Conservation (phyloP, 1,140 invertebrate genomes). For the Leptinotarsa defecta region DNA sequence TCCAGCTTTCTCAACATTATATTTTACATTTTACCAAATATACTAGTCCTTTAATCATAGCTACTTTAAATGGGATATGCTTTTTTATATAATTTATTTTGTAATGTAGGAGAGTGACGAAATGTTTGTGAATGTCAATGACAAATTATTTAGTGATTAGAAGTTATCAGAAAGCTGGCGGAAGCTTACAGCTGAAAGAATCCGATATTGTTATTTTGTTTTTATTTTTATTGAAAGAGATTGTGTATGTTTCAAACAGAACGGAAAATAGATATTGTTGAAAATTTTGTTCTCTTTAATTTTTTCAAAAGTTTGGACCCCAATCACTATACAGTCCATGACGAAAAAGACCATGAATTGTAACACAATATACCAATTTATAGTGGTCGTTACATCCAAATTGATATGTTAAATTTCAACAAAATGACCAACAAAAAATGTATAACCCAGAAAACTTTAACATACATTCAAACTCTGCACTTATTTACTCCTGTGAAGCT, state of each 20-base stretch:
- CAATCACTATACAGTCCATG: too few species aligned
- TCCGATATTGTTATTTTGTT: conserved; percentile 2
- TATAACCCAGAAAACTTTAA: too few species aligned
- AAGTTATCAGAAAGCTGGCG: background rate
- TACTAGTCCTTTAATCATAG: conserved; percentile 25
- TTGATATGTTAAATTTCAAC: too few species aligned
- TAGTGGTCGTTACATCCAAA: too few species aligned
- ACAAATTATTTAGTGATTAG: conserved; percentile 9
- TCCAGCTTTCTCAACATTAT: conserved; percentile 10
- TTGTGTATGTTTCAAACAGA: conserved; percentile 14
- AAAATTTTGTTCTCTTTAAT: background rate
- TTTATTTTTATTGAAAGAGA: conserved; percentile 2
- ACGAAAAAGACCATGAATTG: too few species aligned
- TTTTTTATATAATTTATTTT: conserved; percentile 21
- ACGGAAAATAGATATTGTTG: conserved; percentile 16
- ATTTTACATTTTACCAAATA: conserved; percentile 25
- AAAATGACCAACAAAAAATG: too few species aligned
- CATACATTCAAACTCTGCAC: too few species aligned
- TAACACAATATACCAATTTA: too few species aligned
- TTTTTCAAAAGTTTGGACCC: background rate
- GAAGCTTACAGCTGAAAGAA: background rate
- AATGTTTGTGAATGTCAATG: conserved; percentile 10
- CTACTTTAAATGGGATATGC: conserved; percentile 17
- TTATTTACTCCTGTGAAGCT: too few species aligned
- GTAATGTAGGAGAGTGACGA: conserved; percentile 4